Base-by-base conservation (phyloP, 92 coral and sea anemone species). In the Isaurus tuberculatus region DNA sequence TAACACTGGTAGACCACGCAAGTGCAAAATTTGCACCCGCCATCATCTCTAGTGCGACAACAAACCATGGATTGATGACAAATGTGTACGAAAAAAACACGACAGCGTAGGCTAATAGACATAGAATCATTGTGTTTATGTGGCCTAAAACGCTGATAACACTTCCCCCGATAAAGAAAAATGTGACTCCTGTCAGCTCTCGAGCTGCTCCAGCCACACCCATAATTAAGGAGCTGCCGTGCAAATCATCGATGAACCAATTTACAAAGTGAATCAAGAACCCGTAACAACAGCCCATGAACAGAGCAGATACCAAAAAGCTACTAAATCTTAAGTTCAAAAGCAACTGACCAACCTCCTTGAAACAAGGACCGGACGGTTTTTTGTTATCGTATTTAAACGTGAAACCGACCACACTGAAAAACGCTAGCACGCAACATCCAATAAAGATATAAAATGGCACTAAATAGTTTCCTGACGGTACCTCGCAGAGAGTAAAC, bases 191-290 rank as follows among this genome's bases (percentile, higher is more conserved):
- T 29, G 88, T 82, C 20, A 87, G 75, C 46, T 88, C 90, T 70
- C 93, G 69, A n/a, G 86, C 79, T 7, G 93, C 86, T 66, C 91
- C 86, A 16, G 88, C 91, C 36, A 88, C 85, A 5, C 93, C 95
- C 68, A 92, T 67, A 2, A 90, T 77, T 27, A 89, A 55, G 5
- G 93, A 65, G 55, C 81, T 84, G 26, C 91, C 95, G 8, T 86
- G 88, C 49, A 92, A 63, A 23, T 92, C 95, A 42, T 92, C 95
- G 66, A 92, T 77, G 90, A 79, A 92, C 95, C 95, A 92, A 83
- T 86, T 86, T 17, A 90, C 84, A 70, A 92, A 92, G 14, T 89
- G 90, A 37, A 85, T 81, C 64, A 92, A 79, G 68, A 92, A 84
- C 84, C 48, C 90, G 79, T 37, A 89, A 28, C 34, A 86, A 75